Evolutionary conservation across 2,113 vertebrate species (phyloP), one percentile per base, ranked within the genome.

Genomic region (Cichladusa arquata): DNA sequence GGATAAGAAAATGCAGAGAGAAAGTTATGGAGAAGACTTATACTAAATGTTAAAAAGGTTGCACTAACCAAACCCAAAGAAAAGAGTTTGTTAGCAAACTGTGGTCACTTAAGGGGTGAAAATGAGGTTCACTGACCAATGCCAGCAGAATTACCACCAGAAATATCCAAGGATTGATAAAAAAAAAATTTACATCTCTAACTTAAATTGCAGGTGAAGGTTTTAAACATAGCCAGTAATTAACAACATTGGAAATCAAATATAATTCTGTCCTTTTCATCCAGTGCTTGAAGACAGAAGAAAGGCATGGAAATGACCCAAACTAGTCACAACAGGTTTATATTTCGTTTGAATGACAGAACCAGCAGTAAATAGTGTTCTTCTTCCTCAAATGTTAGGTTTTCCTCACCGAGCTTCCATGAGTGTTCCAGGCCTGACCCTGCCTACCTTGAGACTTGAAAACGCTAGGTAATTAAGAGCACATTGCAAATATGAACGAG

Each of bases 401-500:
- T 84, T 91, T 87, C 53, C 70, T 71, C 36, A 34, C 23, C 5
- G 10, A 65, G 72, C 88, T 93, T 81, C 60, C n/a, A 61, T 33
- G 78, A n/a, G 50, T 12, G 81, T 69, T 78, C 56, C 76, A 95
- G 94, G 94, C 87, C 94, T 84, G 82, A 91, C 45, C 69, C 48
- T 36, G 29, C 45, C 67, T 95, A 88, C 73, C 81, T 53, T n/a
- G 57, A 95, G 81, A 71, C 58, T 48, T 38, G 64, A 91, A 93
- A 93, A 47, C 53, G 31, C 26, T 29, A 50, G 34, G 34, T 50
- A 73, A 79, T 81, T 71, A 79, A 51, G 14, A 50, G 20, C 45
- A 24, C 19, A 53, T 34, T 65, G 40, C 42, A 45, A 86, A 81
- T 47, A 58, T 23, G n/a, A 69, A 76, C 1, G 14, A 81, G 20